Evolutionary conservation across 2,113 vertebrate species (phyloP).

Genomic region (Sialia sialis): DNA sequence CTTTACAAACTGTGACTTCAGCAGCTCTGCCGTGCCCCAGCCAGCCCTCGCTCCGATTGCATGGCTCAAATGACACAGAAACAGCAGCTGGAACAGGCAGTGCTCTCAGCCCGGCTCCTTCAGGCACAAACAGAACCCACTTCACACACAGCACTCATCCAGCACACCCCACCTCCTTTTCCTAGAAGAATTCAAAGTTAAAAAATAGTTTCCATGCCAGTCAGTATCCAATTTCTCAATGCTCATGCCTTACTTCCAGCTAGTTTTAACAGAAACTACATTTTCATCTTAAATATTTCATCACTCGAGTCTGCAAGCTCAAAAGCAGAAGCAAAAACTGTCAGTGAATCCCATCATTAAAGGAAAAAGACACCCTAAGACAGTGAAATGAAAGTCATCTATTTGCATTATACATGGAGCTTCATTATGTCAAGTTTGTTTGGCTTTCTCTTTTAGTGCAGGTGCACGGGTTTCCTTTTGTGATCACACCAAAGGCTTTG

Average conservation of each 20-base stretch:
- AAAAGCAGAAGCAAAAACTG: neutral
- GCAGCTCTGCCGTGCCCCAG: neutral
- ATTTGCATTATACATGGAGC: neutral
- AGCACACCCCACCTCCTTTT: neutral
- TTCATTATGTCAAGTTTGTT: neutral
- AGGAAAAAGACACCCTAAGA: neutral
- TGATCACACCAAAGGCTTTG: neutral
- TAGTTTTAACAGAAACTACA: neutral
- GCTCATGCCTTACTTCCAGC: no score
- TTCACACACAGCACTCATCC: neutral
- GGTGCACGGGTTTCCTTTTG: neutral
- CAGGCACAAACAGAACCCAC: neutral
- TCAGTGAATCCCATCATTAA: neutral
- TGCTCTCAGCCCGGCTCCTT: neutral
- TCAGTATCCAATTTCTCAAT: neutral
- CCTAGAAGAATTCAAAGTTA: neutral
- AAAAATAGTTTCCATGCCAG: neutral
- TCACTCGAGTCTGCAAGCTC: neutral
- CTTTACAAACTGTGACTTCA: neutral
- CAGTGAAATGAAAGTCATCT: neutral
- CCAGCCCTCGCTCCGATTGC: neutral
- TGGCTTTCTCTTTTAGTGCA: neutral
- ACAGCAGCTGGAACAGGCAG: constrained; percentile 4
- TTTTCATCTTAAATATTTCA: neutral
- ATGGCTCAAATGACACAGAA: constrained; percentile 21